Evolutionary conservation across 1,140 invertebrate species (phyloP).

Genomic region (Macrotrachela quadricornifera): DNA sequence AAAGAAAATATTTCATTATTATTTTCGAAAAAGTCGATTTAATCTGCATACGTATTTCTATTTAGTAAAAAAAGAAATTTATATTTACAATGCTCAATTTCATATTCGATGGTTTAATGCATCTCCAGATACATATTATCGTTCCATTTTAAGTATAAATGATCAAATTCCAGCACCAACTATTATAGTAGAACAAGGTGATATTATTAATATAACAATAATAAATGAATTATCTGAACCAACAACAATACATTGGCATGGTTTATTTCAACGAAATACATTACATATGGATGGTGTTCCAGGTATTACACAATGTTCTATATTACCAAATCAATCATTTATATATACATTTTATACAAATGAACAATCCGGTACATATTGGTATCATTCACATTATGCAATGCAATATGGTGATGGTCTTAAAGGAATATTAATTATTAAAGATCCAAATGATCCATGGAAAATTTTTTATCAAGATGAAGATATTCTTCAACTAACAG

Average conservation of each 20-base stretch:
- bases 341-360: constrained; percentile 40
- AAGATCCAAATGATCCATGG: constrained; percentile 48
- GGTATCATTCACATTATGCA: neutral
- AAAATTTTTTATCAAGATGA: constrained; percentile 58
- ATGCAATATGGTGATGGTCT: constrained; percentile 1
- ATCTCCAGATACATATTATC: too few relatives aligned
- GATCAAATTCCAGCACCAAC: constrained; percentile 60
- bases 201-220: constrained; percentile 16
- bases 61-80: too few relatives aligned
- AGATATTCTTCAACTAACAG: constrained; percentile 48
- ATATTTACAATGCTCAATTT: too few relatives aligned
- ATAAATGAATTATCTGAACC: constrained; percentile 36
- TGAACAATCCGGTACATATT: neutral
- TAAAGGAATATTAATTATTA: constrained; percentile 10
- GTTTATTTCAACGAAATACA: constrained; percentile 50
- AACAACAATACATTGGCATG: constrained; percentile 64
- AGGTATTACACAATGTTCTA: constrained; percentile 66
- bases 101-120: too few relatives aligned
- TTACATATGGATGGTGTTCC: constrained; percentile 73
- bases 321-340: constrained; percentile 54
- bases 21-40: too few relatives aligned
- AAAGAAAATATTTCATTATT: too few relatives aligned
- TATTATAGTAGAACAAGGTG: constrained; percentile 39
- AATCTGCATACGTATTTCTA: too few relatives aligned
- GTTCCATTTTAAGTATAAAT: too few relatives aligned